Conservation (phyloP, 2,888 invertebrate genomes). For the Monochamus alternatus region DNA sequence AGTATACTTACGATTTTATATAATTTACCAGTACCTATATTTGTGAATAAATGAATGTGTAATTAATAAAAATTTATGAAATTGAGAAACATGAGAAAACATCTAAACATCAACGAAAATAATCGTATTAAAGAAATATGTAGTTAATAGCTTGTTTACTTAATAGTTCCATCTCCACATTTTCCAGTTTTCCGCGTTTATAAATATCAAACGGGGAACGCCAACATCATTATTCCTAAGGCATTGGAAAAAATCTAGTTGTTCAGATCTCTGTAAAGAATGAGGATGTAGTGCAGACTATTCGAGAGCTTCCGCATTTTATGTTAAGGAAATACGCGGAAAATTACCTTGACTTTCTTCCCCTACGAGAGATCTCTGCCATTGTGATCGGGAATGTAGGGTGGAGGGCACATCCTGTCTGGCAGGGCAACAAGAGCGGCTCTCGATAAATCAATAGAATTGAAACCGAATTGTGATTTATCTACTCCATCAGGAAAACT, state of each 20-base stretch:
- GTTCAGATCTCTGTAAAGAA: neutral
- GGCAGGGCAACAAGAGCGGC: conserved; percentile 35
- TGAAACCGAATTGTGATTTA: conserved; percentile 58
- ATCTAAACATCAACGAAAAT: too few species aligned
- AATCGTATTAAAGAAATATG: too few species aligned
- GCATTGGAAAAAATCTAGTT: neutral
- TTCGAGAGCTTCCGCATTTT: neutral
- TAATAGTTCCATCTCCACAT: too few species aligned
- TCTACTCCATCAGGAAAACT: conserved; percentile 50
- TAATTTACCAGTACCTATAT: too few species aligned
- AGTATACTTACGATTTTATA: too few species aligned
- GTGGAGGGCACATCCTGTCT: conserved; percentile 33
- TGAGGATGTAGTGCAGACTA: neutral
- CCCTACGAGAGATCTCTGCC: neutral
- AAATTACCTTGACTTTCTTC: conserved; percentile 23
- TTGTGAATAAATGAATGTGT: too few species aligned
- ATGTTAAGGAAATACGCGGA: conserved; percentile 14
- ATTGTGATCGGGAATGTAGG: conserved; percentile 19
- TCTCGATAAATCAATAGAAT: conserved; percentile 56
- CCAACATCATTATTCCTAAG: neutral
- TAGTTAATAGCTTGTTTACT: too few species aligned
- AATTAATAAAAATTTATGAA: too few species aligned
- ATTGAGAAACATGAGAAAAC: too few species aligned
- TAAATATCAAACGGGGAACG: neutral
- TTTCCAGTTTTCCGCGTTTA: neutral